Evolutionary conservation across 2,797 vertebrate species (phyloP), one percentile per base, ranked within the genome.

Genomic region (Eulemur rubriventer): DNA sequence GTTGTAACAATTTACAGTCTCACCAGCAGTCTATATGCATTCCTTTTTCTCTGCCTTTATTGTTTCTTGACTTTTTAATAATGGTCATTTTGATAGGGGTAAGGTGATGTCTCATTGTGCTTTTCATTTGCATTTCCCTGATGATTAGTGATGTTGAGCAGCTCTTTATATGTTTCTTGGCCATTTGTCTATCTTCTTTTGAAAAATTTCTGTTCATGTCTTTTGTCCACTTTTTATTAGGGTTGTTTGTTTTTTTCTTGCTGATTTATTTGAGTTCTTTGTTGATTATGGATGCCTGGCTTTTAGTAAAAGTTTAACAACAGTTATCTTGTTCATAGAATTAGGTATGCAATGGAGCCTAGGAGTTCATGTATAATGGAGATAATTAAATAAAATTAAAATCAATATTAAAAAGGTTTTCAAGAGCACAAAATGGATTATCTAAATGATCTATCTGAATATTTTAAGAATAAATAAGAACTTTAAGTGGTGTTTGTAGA

Each of bases 391-490:
- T 57, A 26, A 94, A 78, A 46, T 52, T 30, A 93, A 82, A 91
- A 84, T 50, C 72, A 94, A 87, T 20, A 81, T 76, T 57, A 78
- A 63, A 50, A 87, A 52, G 7, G 9, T 73, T 87, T 89, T 24
- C 4, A 81, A 91, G 63, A 89, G 30, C n/a, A 65, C 87, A 84
- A 72, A 11, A 72, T 89, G 20, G 11, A 84, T 89, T 82, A 67
- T 65, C 17, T 59, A 84, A 95, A 82, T 78, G n/a, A 84, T 76
- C 80, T 92, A 52, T 63, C 83, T 76, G 18, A 95, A 59, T 17
- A 81, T 63, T 87, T 87, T 50, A 50, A 78, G 22, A 94, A 92
- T 79, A 92, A 80, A 84, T 38, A 83, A 81, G 16, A 91, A 63
- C 9, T 79, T 83, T 59, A 84, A 59, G 30, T 26, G 48, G 17